Conservation (phyloP, 2,797 vertebrate genomes). For the Etheostoma nigrum region DNA sequence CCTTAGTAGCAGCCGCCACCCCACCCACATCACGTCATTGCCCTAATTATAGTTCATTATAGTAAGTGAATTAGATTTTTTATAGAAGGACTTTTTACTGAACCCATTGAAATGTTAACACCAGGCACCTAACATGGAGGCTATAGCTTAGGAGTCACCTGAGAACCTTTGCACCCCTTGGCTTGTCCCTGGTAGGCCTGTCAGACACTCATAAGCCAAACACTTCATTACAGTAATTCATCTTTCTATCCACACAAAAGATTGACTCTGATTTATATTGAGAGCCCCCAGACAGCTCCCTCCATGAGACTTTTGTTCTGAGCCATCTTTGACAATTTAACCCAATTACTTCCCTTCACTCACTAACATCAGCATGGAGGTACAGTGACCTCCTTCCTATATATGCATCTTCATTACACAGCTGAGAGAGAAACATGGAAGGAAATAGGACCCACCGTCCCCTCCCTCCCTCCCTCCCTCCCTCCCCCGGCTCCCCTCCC, state of each 20-base stretch:
- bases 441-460: conserved; percentile 72
- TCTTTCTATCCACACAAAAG: background rate
- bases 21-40: background rate
- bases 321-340: conserved; percentile 10
- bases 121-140: background rate
- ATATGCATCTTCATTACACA: conserved; percentile 60
- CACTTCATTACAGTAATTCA: background rate
- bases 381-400: conserved; percentile 50
- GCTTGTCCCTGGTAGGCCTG: background rate
- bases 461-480: conserved; percentile 46
- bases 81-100: background rate
- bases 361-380: conserved; percentile 5
- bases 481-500: conserved; percentile 59
- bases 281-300: background rate
- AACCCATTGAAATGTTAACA: background rate
- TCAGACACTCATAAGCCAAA: background rate
- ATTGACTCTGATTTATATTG: background rate
- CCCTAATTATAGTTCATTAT: background rate
- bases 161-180: background rate
- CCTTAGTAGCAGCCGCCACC: background rate
- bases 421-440: conserved; percentile 69
- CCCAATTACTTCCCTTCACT: conserved; percentile 34
- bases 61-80: background rate
- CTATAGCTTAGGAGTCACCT: background rate
- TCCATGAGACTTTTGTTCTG: background rate